Base-by-base conservation (phyloP, 1,140 invertebrate genomes). In the Sinonovacula constricta region DNA sequence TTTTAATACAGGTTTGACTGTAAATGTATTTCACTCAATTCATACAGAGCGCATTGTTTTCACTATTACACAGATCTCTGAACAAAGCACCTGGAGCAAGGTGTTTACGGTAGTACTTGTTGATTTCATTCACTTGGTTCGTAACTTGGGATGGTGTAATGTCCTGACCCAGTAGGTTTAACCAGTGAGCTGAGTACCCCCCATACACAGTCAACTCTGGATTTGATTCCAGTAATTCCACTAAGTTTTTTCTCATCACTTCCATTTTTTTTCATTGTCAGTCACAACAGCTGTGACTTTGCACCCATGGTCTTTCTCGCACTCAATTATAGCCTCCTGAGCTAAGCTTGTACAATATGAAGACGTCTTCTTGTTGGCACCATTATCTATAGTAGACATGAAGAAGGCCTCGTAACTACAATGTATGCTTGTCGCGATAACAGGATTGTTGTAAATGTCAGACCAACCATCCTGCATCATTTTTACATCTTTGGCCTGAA, bases 191-290 rank as follows among this genome's bases (percentile, higher is more conserved):
- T 7, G 53, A 54, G 18, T 3, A 54, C 4, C 53, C 53, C n/a
- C n/a, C n/a, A 54, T 54, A 54, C 4, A 54, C 53, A 54, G 53
- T 54, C 53, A 54, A 18, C 18, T 4, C 4, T 7, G 53, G 53
- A 54, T 54, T 18, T 7, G 4, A 4, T 54, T 54, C 53, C 4
- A 7, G n/a, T n/a, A n/a, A n/a, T n/a, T n/a, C n/a, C n/a, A n/a
- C 18, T 18, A 54, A 54, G 18, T 54, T 54, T 4, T 54, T 18
- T 18, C 18, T 54, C 53, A 54, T 54, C 3, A 18, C 4, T 18
- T 54, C 18, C 53, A 54, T 54, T 54, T 54, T 54, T 54, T 54
- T 54, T 54, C 53, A 65, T 65, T 45, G 36, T 65, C 62, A 22
- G 62, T 63, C 7, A 63, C 60, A 12, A 63, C 33, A 63, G 5